These are phyloP conservation scores for Hypercompe scribonia DNA, from an alignment of 2,888 invertebrate genomes.

Conservation along the genomic window DNA sequence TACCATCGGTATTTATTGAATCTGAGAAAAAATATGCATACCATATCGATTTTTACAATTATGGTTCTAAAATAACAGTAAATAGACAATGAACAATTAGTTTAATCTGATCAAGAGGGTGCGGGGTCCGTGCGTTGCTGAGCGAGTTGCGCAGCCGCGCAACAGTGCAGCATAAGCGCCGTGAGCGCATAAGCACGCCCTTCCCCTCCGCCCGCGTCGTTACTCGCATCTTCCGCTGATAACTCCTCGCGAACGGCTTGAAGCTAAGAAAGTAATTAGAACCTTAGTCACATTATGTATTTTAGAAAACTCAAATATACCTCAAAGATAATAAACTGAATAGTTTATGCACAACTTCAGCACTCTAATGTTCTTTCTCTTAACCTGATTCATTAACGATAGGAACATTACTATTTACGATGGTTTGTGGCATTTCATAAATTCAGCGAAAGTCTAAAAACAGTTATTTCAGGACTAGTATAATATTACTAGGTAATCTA, in stretches of 20 bases:
- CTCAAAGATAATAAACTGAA: no score
- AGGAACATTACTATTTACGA: no score
- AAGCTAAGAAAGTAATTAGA: conserved; percentile 56
- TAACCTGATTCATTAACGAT: no score
- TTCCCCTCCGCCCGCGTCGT: conserved; percentile 75
- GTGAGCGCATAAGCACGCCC: conserved; percentile 96
- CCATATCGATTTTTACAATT: background rate
- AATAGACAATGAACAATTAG: conserved; percentile 60
- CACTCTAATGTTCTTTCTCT: no score
- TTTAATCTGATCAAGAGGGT: conserved; percentile 73
- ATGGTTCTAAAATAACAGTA: conserved; percentile 42
- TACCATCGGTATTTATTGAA: background rate
- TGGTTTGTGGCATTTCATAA: no score
- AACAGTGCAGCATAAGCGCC: conserved; percentile 97
- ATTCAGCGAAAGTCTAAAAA: no score
- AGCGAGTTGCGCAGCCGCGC: conserved; percentile 95
- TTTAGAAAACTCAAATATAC: background rate
- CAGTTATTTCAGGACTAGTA: no score
- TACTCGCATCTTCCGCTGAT: conserved; percentile 72
- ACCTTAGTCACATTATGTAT: background rate
- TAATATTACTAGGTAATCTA: background rate
- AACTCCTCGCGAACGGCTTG: conserved; percentile 81
- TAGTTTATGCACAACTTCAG: no score
- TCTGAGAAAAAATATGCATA: background rate
- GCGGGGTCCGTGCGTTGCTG: conserved; percentile 68